phyloP scores from a whole-genome alignment of 2,797 vertebrate genomes.

The Sphenopsis melanotis region DNA sequence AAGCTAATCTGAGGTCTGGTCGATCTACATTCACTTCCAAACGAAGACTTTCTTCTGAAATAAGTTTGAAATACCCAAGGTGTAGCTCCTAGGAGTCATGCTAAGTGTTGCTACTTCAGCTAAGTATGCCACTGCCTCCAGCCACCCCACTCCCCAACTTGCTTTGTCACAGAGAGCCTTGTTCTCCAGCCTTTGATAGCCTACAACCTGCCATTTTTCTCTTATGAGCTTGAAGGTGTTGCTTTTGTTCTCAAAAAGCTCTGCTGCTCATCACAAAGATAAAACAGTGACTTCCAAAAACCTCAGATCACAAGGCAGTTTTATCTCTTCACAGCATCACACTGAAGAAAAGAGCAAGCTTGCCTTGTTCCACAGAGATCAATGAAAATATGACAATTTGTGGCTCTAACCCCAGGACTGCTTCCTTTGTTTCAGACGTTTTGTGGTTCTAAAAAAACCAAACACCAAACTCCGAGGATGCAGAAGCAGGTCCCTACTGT shows the following conservation, averaged over 20 bases:
- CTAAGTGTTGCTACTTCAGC: neutral
- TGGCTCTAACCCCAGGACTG: neutral
- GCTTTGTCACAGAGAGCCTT: neutral
- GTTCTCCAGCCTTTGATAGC: neutral
- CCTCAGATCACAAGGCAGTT: constrained; percentile 6
- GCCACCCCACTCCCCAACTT: neutral
- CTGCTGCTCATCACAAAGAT: neutral
- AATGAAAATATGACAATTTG: neutral
- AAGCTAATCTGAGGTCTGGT: neutral
- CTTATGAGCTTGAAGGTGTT: neutral
- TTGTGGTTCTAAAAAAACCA: neutral
- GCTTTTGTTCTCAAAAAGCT: constrained; percentile 14
- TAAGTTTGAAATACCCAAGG: neutral
- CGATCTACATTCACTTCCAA: neutral
- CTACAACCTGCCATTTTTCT: neutral
- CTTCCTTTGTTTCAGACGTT: constrained; percentile 16
- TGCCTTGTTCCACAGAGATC: neutral
- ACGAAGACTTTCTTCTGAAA: neutral
- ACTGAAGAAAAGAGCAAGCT: neutral
- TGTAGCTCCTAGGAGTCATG: neutral
- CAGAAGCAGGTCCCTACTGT: neutral
- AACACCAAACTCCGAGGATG: neutral
- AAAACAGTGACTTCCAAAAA: neutral
- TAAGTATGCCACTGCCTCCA: neutral
- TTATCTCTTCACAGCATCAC: constrained; percentile 33